A percentile compares a stretch with the other conserved stretches of the same genome.
These are phyloP conservation scores for Pollenia labialis DNA, from an alignment of 2,888 invertebrate species.

Conservation along the genomic window DNA sequence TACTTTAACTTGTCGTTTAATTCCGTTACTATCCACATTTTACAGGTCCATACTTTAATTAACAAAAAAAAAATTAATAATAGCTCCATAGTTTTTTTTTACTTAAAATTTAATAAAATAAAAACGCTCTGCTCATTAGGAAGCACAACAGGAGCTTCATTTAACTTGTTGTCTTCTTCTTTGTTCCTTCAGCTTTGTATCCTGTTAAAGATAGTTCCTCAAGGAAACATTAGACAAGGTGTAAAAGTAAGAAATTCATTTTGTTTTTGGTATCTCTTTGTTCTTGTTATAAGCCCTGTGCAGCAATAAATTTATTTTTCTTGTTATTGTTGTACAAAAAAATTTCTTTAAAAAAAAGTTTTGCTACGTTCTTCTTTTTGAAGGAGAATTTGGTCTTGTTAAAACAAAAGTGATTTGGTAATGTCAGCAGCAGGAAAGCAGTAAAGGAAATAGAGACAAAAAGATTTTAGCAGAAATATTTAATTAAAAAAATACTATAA, in stretches of 20 bases:
- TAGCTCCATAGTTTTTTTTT: neutral
- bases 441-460: constrained; percentile 6
- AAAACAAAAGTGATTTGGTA: neutral
- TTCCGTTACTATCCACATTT: neutral
- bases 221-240: constrained; percentile 37
- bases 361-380: constrained; percentile 1
- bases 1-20: too few species aligned
- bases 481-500: too few species aligned
- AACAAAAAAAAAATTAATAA: neutral
- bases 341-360: neutral
- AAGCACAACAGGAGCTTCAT: constrained; percentile 56
- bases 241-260: constrained; percentile 19
- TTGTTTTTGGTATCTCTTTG: constrained; percentile 5
- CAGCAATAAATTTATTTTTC: constrained; percentile 13
- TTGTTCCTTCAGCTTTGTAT: neutral
- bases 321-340: constrained; percentile 21
- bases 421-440: constrained; percentile 6
- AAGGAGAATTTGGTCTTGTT: constrained; percentile 13
- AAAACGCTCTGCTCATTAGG: constrained; percentile 54
- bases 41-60: neutral
- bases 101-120: constrained; percentile 30
- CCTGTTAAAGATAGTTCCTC: neutral
- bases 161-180: neutral
- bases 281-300: constrained; percentile 36
- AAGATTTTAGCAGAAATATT: constrained; percentile 15